A percentile compares a stretch with the other conserved stretches of the same genome.
These are phyloP conservation scores for Atta colombica DNA, from an alignment of 1,140 invertebrate genomes.

Conservation along the genomic window DNA sequence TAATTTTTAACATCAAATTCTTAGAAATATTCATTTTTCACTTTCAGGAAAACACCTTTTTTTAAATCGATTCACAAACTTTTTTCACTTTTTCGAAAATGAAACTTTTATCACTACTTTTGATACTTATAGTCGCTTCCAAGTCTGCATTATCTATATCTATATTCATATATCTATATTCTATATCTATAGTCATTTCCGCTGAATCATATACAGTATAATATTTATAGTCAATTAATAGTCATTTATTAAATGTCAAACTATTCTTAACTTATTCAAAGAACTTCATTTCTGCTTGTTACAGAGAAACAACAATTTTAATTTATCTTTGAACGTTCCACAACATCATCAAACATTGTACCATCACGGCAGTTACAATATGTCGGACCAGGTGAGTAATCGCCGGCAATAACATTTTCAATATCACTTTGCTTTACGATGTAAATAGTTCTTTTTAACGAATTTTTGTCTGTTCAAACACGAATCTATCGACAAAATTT, in stretches of 20 bases:
- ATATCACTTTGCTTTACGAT: no score
- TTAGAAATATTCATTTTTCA: no score
- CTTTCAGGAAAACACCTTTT: no score
- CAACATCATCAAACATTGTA: slow-evolving; percentile 88
- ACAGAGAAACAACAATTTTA: slow-evolving; percentile 92
- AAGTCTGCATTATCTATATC: background rate
- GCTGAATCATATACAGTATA: background rate
- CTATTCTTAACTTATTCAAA: slow-evolving; percentile 7
- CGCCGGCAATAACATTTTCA: background rate
- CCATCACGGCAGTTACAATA: slow-evolving; percentile 89
- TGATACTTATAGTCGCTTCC: no score
- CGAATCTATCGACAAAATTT: no score
- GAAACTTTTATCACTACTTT: no score
- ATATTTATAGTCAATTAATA: background rate
- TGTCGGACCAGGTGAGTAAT: slow-evolving; percentile 91
- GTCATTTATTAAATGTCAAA: background rate
- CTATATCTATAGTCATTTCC: background rate
- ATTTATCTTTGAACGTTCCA: slow-evolving; percentile 90
- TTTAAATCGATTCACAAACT: no score
- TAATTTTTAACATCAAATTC: no score
- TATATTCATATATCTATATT: background rate
- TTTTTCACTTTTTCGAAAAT: no score
- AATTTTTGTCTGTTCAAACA: no score
- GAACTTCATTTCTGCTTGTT: slow-evolving; percentile 86
- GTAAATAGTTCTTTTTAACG: no score